Evolutionary conservation across 64 coral and sea anemone species (phyloP), one percentile per base, ranked within the genome.

Genomic region (Cladopsammia gracilis): DNA sequence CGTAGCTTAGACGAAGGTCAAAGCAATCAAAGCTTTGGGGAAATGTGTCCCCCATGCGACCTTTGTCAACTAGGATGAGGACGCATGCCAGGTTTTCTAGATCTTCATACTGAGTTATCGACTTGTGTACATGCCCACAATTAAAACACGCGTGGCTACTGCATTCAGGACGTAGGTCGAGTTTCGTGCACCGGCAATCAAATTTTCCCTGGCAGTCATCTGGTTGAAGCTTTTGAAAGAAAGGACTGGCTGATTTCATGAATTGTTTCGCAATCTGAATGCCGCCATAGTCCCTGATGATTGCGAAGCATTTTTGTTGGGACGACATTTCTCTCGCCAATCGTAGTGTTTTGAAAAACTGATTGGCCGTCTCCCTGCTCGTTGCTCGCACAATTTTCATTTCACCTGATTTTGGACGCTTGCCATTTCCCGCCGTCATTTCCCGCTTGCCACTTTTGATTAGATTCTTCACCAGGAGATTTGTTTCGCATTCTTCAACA

Each of bases 1-100:
- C 89, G 70, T 70, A 82, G 64, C 62, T 90, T 51, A 90, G 89
- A 2, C 89, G 89, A 9, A 90, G 14, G 77, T 90, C 89, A 18
- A 90, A 25, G 64, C 89, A 90, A 19, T 90, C 80, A 70, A 90
- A 90, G 49, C 89, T 90, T 23, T 82, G 62, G 25, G 89, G 89
- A 69, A 90, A 90, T 58, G 89, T 90, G 75, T 90, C 88, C 8
- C 88, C 88, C 88, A 90, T 90, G 45, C 88, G 88, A 64, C 88
- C 88, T 70, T 90, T 90, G 34, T 90, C 89, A 43, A 90, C 89
- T 48, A 90, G 62, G 49, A 90, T 90, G 11, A 90, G 76, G 43
- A 90, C 53, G 20, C 89, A 90, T 7, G 89, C 89, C 43, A 90
- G 64, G 56, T 90, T 69, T 45, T 90, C 74, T 23, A 90, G 67